A percentile compares a stretch with the other conserved stretches of the same genome.
phyloP scores from a whole-genome alignment of 1,140 invertebrate genomes.

The Ceratina japonica region DNA sequence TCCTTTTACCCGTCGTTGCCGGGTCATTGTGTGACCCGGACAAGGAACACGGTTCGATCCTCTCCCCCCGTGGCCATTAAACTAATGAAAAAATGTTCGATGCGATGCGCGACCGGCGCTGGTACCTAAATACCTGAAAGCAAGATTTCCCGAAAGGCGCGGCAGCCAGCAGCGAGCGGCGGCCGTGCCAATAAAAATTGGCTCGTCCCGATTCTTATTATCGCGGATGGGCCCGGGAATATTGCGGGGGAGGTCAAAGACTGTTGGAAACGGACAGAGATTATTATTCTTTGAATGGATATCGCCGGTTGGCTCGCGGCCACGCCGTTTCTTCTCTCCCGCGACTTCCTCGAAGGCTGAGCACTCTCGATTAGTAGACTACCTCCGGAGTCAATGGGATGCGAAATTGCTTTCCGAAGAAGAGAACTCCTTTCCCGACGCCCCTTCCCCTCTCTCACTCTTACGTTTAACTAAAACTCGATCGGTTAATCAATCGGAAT shows the following conservation, averaged over 20 bases:
- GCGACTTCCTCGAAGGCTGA: not conserved
- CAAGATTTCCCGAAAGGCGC: not conserved
- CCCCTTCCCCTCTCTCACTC: not conserved
- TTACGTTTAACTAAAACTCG: not conserved
- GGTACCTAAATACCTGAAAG: not conserved
- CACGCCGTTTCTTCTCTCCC: not conserved
- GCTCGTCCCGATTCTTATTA: conserved; percentile 9
- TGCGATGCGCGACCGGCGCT: not conserved
- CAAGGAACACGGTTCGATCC: not conserved
- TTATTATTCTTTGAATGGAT: conserved; percentile 8
- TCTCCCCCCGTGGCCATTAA: not conserved
- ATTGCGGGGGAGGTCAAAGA: not conserved
- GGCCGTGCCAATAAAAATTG: conserved; percentile 28
- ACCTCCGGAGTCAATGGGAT: conserved; percentile 29
- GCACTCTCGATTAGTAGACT: conserved; percentile 31
- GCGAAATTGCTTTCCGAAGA: conserved; percentile 29
- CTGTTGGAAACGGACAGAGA: not conserved
- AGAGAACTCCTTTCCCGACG: not conserved
- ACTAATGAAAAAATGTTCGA: not conserved
- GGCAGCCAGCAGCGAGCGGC: not conserved
- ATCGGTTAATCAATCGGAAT: not conserved
- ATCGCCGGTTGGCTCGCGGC: conserved; percentile 14
- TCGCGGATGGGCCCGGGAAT: not conserved
- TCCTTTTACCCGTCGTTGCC: not conserved
- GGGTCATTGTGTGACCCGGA: not conserved